Conservation (phyloP, 2,113 vertebrate species). For the Rhinolophus sinicus region DNA sequence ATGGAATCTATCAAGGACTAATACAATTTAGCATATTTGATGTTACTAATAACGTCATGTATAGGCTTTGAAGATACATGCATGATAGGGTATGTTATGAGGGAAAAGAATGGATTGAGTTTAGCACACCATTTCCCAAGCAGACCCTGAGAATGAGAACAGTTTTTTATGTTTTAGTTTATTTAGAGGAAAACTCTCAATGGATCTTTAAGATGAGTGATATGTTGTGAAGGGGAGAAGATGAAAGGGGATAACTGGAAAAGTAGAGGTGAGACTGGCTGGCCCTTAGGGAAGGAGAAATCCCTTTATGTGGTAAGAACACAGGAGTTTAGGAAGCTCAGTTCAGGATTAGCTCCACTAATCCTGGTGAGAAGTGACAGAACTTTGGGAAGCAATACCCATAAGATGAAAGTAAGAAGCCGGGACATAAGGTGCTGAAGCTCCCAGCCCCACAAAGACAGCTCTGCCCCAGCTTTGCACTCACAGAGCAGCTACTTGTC, state of each 20-base stretch:
- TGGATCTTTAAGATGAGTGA: not conserved
- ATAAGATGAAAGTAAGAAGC: not conserved
- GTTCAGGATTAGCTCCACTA: accelerated
- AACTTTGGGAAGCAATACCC: not conserved
- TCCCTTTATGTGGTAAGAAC: not conserved
- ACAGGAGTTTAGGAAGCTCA: not conserved
- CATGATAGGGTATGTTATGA: not conserved
- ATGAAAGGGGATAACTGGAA: not conserved
- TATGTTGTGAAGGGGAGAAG: not conserved
- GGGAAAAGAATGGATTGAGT: not conserved
- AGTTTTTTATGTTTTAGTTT: not conserved
- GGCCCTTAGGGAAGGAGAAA: not conserved
- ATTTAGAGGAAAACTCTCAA: not conserved
- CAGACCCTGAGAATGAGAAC: not conserved
- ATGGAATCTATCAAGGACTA: not conserved
- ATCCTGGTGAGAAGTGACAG: not conserved
- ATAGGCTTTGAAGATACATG: not conserved
- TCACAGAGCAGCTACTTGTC: not conserved
- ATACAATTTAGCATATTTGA: not conserved
- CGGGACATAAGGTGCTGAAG: too few species aligned
- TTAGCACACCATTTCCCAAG: not conserved
- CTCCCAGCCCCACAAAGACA: not conserved
- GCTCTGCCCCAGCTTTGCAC: not conserved
- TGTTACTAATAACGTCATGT: not conserved
- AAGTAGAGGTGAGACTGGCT: not conserved